Conservation (phyloP, 2,797 vertebrate genomes). For the Parauchenoglanis ngamensis region DNA sequence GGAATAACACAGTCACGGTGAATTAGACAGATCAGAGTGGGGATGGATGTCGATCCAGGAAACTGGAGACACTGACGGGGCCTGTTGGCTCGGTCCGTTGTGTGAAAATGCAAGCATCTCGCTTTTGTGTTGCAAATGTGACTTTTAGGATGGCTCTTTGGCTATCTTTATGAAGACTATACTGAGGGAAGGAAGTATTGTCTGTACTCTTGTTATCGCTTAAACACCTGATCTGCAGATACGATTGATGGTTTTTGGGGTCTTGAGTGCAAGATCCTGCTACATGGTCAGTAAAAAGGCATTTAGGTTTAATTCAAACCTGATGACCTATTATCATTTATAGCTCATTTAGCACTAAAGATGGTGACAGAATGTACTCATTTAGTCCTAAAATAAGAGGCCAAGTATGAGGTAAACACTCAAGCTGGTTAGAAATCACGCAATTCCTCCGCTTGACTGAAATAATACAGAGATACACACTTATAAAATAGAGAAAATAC, state of each 20-base stretch:
- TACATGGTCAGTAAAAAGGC: not conserved
- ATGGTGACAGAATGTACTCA: conserved; percentile 6
- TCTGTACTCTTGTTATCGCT: not conserved
- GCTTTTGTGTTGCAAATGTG: not conserved
- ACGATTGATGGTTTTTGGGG: not conserved
- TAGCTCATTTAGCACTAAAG: conserved; percentile 14
- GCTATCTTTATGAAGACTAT: not conserved
- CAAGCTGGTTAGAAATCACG: not conserved
- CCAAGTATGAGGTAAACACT: conserved; percentile 24
- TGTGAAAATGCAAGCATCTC: conserved; percentile 18
- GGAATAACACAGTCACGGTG: conserved; percentile 52
- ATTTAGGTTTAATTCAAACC: conserved; percentile 9
- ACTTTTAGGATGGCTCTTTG: not conserved
- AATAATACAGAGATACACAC: conserved; percentile 8
- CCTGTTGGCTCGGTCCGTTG: not conserved
- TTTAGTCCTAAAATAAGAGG: not conserved
- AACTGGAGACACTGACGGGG: conserved; percentile 30
- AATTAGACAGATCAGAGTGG: conserved; percentile 53
- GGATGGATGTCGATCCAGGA: conserved; percentile 39
- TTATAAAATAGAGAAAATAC: not conserved
- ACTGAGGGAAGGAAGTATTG: not conserved
- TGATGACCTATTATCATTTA: conserved; percentile 11
- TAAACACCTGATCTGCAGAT: not conserved
- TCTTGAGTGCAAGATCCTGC: not conserved
- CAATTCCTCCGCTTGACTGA: conserved; percentile 1